Base-by-base conservation (phyloP, 1,140 invertebrate species). In the Zophobas atratus region DNA sequence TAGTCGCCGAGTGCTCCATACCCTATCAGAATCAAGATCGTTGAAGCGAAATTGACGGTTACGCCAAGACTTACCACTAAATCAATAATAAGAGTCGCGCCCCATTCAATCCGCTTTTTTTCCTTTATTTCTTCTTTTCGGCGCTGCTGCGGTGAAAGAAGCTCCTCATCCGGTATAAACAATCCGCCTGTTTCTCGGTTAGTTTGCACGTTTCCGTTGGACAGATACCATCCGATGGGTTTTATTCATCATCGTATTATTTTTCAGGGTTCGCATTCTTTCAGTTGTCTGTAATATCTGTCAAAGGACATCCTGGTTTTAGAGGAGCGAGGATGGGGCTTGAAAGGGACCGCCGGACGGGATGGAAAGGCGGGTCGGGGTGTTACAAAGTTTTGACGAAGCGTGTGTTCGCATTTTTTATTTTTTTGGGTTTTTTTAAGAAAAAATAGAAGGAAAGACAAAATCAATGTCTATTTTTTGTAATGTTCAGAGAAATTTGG, bases 121-220 rank as follows among this genome's bases (percentile, higher is more conserved):
- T 3, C 3, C 8, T 46, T 46, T 46, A 46, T 51, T 53, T 53
- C 32, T 39, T 67, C 41, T 8, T 39, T 67, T 56, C 0, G 53
- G 35, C 33, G 32, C 36, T 36, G 20, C 20, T 70, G 36, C 39
- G 38, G 33, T 70, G 49, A 56, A 55, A 72, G 60, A 43, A 67
- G 71, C 71, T 43, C 36, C 51, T 77, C 74, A 78, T 78, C 77
- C 70, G 71, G 77, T 39, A 73, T 78, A 78, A 78, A 78, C 72
- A 78, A 78, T 78, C 77, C 77, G 77, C 77, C 77, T 73, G 71
- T 63, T 75, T 51, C 70, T 79, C 71, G 51, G 74, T 79, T 70
- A 76, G 78, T 79, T 79, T 76, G 74, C 73, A 70, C 75, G 71
- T 79, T 79, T 79, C 78, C 78, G 78, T 73, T 76, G 70, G 74